Conservation (phyloP, 2,888 invertebrate species). For the Cremastobaeus sp. region DNA sequence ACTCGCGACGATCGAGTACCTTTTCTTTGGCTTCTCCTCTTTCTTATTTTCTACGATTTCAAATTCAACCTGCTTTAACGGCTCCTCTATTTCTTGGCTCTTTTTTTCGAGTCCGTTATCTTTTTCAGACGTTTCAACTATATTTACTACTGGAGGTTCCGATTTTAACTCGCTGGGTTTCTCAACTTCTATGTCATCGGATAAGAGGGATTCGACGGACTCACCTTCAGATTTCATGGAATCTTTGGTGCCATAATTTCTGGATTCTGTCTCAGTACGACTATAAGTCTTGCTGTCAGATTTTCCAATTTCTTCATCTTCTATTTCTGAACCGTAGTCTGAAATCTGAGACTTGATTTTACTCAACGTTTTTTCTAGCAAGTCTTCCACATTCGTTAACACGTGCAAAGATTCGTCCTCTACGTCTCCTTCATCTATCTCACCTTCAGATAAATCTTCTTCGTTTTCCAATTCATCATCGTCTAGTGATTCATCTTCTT, state of each 20-base stretch:
- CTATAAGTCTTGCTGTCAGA: conserved; percentile 34
- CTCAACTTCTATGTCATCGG: conserved; percentile 34
- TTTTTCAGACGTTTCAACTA: not conserved
- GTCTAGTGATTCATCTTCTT: conserved; percentile 64
- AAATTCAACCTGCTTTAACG: conserved; percentile 36
- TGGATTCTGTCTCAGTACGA: conserved; percentile 38
- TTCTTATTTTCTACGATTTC: conserved; percentile 49
- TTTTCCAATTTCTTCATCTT: conserved; percentile 41
- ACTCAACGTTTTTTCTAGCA: conserved; percentile 72
- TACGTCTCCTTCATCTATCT: conserved; percentile 18
- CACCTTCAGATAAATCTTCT: conserved; percentile 15
- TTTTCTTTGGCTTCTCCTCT: conserved; percentile 67
- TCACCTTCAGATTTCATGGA: conserved; percentile 54
- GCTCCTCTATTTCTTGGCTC: conserved; percentile 17
- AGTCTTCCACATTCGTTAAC: conserved; percentile 71
- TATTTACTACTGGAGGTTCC: not conserved
- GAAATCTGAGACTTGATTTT: conserved; percentile 75
- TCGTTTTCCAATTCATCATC: conserved; percentile 41
- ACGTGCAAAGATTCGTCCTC: conserved; percentile 64
- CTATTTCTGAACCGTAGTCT: conserved; percentile 70
- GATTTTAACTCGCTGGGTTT: conserved; percentile 12
- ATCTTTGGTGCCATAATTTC: conserved; percentile 44
- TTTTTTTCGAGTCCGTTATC: not conserved
- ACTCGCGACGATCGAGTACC: conserved; percentile 76
- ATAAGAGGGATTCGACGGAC: conserved; percentile 32